Base-by-base conservation (phyloP, 2,113 vertebrate species). In the Cephalopterus ornatus region DNA sequence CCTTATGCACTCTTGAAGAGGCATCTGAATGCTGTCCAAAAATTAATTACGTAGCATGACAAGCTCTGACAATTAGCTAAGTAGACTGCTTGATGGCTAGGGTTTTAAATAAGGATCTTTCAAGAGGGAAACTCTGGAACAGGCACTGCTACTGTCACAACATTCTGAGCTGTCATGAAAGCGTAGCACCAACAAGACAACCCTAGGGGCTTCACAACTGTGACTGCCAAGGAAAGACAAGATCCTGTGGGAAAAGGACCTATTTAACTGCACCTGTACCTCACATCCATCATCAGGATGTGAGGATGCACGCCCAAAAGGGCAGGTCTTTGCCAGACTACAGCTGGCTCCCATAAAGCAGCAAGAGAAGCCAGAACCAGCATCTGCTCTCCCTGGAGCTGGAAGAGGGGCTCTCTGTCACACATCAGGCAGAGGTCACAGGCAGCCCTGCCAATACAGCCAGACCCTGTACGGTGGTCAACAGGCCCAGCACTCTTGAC, bases 41-140 rank as follows among this genome's bases (percentile, higher is more conserved):
- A 88, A 68, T 67, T 95, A 97, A 95, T 92, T 90, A 76, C 53
- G 35, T 46, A 19, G 79, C 55, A 32, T 63, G 92, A 92, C 76
- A 56, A 92, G 61, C 50, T 90, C 88, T 92, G 86, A 91, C 94
- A 95, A 85, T 92, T 88, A 95, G 76, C 88, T 78, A 89, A 84
- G n/a, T 21, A 86, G 80, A 74, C 19, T 47, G 63, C 68, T 88
- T 59, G 80, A 92, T 71, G 72, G 68, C 71, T 91, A 63, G 50
- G 76, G 74, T 74, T 86, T 93, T 84, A 91, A 95, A 84, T 66
- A 71, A 76, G 86, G 28, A 74, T 81, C 58, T 79, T 92, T 90
- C 44, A 85, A 83, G 41, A 32, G 18, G 53, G 32, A 79, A 92
- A 44, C 37, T 78, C 50, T 82, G 53, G 27, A 91, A 90, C 49